phyloP scores from a whole-genome alignment of 1,140 invertebrate genomes.

The Berghia stephanieae region DNA sequence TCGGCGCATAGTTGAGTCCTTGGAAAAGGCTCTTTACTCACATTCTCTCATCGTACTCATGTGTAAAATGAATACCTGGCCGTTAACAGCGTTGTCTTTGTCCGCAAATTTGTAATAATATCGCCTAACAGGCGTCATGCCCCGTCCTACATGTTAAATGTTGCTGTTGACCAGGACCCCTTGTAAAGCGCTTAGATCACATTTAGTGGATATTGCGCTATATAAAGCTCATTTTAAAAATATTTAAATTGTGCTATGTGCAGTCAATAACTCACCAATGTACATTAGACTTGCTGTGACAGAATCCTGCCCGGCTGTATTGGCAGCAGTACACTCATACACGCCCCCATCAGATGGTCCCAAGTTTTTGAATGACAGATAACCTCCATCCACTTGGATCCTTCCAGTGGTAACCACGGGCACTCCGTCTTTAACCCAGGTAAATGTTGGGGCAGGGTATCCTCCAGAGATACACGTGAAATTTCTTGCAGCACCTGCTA shows the following conservation, averaged over 20 bases:
- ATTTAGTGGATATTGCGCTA: no score
- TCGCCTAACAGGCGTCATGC: no score
- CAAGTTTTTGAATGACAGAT: constrained; percentile 50
- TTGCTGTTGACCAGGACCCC: no score
- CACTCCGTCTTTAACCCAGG: constrained; percentile 53
- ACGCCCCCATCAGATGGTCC: constrained; percentile 55
- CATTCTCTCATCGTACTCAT: no score
- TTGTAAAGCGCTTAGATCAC: no score
- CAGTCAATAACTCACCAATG: constrained; percentile 48
- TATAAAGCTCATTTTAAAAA: not conserved
- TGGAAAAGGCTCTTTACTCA: no score
- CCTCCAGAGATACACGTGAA: constrained; percentile 55
- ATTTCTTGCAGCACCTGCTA: constrained; percentile 46
- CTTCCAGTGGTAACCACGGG: constrained; percentile 44
- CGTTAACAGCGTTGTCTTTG: no score
- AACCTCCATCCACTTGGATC: constrained; percentile 39
- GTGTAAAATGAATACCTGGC: no score
- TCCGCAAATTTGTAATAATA: no score
- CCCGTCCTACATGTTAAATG: no score
- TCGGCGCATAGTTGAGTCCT: no score
- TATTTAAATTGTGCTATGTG: not conserved
- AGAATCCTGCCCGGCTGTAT: constrained; percentile 55
- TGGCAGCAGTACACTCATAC: constrained; percentile 62
- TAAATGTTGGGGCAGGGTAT: constrained; percentile 51
- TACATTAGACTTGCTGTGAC: constrained; percentile 50